Evolutionary conservation across 2,113 vertebrate species (phyloP).

Genomic region (Monarcha castaneiventris): DNA sequence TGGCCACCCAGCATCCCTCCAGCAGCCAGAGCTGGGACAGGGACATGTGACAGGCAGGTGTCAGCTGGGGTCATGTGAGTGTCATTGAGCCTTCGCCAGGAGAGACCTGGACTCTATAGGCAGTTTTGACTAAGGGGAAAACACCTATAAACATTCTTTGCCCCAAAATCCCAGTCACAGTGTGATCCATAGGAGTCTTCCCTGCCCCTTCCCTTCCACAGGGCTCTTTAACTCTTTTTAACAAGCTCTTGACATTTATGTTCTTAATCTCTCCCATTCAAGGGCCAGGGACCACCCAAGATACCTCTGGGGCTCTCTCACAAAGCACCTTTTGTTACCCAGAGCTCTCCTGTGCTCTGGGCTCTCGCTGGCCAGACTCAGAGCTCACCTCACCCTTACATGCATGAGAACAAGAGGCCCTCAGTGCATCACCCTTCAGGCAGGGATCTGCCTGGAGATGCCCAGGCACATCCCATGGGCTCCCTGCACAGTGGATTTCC

Average conservation of each 20-base stretch:
- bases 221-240: not conserved
- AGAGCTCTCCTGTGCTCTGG: not conserved
- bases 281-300: slow-evolving; percentile 25
- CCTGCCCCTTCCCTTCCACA: not conserved
- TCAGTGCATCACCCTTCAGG: not conserved
- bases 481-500: accelerated
- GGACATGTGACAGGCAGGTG: not conserved
- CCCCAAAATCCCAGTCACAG: not conserved
- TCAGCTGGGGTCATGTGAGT: too few relatives aligned
- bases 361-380: not conserved
- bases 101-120: not conserved
- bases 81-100: not conserved
- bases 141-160: not conserved
- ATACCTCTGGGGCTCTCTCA: not conserved
- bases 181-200: not conserved
- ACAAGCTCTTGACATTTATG: not conserved
- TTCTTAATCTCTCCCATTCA: not conserved
- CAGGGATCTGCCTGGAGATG: not conserved
- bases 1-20: not conserved
- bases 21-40: not conserved
- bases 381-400: not conserved
- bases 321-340: slow-evolving; percentile 28
- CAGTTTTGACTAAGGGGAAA: not conserved
- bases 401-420: not conserved
- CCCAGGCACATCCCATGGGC: not conserved